These are phyloP conservation scores for Pleuronectes platessa DNA, from an alignment of 2,113 vertebrate genomes.

Conservation along the genomic window DNA sequence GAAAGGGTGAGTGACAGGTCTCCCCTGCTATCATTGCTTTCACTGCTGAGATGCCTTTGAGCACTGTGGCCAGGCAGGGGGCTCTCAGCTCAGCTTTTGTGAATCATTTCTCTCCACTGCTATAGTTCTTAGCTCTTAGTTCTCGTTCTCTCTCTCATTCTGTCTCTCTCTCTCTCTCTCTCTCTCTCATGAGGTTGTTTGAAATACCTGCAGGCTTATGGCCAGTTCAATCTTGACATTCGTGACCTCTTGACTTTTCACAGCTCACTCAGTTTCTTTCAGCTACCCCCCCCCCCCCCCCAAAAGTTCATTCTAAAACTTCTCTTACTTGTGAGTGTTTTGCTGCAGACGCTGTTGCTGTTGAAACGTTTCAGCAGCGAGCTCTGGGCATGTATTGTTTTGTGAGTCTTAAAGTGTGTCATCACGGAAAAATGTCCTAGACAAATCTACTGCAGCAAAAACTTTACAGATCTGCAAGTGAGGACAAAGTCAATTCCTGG, in stretches of 20 bases:
- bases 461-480: too few relatives aligned
- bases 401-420: too few relatives aligned
- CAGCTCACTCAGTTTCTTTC: slow-evolving; percentile 29
- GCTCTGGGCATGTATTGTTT: too few relatives aligned
- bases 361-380: not conserved
- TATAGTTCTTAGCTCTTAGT: slow-evolving; percentile 17
- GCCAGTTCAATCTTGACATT: slow-evolving; percentile 63
- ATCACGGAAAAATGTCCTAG: too few relatives aligned
- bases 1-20: slow-evolving; percentile 78
- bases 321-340: not conserved
- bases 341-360: not conserved
- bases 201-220: slow-evolving; percentile 51
- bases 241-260: slow-evolving; percentile 45
- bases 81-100: slow-evolving; percentile 66
- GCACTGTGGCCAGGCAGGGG: slow-evolving; percentile 68
- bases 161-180: slow-evolving; percentile 26
- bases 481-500: too few relatives aligned
- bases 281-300: not conserved
- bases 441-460: too few relatives aligned
- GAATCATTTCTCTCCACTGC: slow-evolving; percentile 51
- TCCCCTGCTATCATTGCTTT: slow-evolving; percentile 70
- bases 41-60: slow-evolving; percentile 64
- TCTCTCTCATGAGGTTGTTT: slow-evolving; percentile 47
- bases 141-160: slow-evolving; percentile 10
- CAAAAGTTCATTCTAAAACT: not conserved